Evolutionary conservation across 2,888 invertebrate species (phyloP), one percentile per base, ranked within the genome.

Genomic region (Macrophya annulata): DNA sequence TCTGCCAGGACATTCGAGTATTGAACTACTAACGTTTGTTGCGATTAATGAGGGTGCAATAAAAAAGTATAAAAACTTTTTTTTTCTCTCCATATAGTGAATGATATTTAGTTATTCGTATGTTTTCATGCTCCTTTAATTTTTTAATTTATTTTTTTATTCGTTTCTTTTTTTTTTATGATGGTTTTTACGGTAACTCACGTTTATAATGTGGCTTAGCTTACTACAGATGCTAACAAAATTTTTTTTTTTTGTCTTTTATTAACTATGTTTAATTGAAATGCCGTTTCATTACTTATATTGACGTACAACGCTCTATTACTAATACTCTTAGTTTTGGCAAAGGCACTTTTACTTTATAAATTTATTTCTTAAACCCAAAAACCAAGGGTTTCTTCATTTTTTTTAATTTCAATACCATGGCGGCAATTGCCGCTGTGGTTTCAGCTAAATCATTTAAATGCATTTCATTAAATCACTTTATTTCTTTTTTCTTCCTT

Each of bases 261-360:
- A 31, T 31, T n/a, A 40, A 74, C 45, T 31, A 77, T 77, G 21
- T 77, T 51, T 17, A 51, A 77, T 31, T 31, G n/a, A 55, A 51
- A 55, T 77, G 51, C 55, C 51, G 10, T 77, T 77, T 51, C n/a
- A 62, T 40, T 59, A 68, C 40, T 48, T 31, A 83, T 83, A 83
- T 83, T 83, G 83, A 83, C 51, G 68, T 68, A 83, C 68, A 83
- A 83, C 83, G 68, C 68, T 83, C 83, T 51, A 68, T 48, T 68
- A 83, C 51, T 68, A 48, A 89, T 89, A 91, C 90, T 88, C 87
- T 89, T 89, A 89, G 89, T 87, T 90, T 91, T 90, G 87, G 85
- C 90, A 91, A 92, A 92, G 92, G 92, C 92, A 92, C 92, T 92
- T 91, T 90, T 88, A 88, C 88, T 91, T 89, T 89, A 89, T 88